Percentiles rank a stretch among this genome's conserved stretches.
Conservation (phyloP, 2,113 vertebrate species). For the Ammodytes marinus region DNA sequence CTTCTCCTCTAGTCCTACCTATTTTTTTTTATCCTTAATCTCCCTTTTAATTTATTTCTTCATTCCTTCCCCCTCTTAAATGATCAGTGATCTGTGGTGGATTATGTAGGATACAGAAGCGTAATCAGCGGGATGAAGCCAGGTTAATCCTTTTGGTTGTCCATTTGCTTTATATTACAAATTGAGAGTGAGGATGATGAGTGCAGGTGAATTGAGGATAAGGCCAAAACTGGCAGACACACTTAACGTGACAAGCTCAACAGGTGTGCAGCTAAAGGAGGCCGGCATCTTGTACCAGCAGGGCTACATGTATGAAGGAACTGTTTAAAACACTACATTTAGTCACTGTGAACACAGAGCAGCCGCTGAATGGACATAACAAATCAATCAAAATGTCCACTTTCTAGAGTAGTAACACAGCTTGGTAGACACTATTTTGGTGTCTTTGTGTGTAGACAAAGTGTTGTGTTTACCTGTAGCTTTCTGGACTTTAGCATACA, state of each 20-base stretch:
- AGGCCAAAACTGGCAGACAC: neutral
- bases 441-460: neutral
- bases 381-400: neutral
- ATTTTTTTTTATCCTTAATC: neutral
- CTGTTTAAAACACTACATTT: neutral
- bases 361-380: neutral
- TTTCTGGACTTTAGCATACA: slow-evolving; percentile 85
- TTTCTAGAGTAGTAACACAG: neutral
- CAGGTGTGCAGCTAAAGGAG: neutral
- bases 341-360: neutral
- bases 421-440: neutral
- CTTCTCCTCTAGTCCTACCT: neutral
- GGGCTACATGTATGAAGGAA: neutral
- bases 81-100: slow-evolving; percentile 31
- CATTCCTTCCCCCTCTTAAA: neutral
- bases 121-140: slow-evolving; percentile 33
- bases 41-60: neutral
- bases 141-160: slow-evolving; percentile 30
- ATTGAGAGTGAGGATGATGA: slow-evolving; percentile 18
- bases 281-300: neutral
- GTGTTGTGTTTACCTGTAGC: slow-evolving; percentile 78
- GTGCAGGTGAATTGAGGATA: slow-evolving; percentile 7
- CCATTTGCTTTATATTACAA: slow-evolving; percentile 14
- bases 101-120: slow-evolving; percentile 18
- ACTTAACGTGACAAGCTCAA: neutral